Evolutionary conservation across 2,797 vertebrate genomes (phyloP), one percentile per base, ranked within the genome.

Genomic region (Furcifer pardalis): DNA sequence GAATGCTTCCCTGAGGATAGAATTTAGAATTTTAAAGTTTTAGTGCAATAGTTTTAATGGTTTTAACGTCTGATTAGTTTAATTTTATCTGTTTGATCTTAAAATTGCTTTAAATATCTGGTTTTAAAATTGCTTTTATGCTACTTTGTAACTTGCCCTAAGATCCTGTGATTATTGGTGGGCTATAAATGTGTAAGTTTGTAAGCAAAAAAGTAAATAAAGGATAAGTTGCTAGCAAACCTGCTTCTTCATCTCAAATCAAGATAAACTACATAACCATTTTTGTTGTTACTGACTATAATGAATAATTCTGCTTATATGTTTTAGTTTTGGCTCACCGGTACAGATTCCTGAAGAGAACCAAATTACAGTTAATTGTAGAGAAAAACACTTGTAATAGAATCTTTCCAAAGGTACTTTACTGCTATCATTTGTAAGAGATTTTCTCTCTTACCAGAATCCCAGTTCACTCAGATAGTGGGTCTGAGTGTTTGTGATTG

Each of bases 251-350:
- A 90, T 86, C 87, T 74, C 46, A 72, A 90, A 88, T 91, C 91
- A 90, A 91, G 92, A 91, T 84, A 89, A 86, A 84, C 91, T 89
- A 89, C 88, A 91, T 79, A 90, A 87, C 62, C 81, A 77, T 81
- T 85, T 60, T 79, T 30, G 37, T 74, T 86, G 84, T 88, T 87
- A 83, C 77, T 72, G 52, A 56, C 77, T 84, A 69, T 27, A 80
- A 90, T 86, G 62, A 88, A 62, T 90, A 91, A 87, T 89, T 89
- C 90, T 89, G 73, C 86, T 92, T 92, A 83, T 85, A 90, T 69
- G 46, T 21, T 71, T 81, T 56, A 37, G 85, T 75, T 77, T 63
- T 56, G 83, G 77, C 76, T 89, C 90, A 87, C 60, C 46, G 82
- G 74, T 32, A 89, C 84, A 52, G 21, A 83, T 88, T 91, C 62